Base-by-base conservation (phyloP, 2,113 vertebrate genomes). In the Dasyprocta punctata region DNA sequence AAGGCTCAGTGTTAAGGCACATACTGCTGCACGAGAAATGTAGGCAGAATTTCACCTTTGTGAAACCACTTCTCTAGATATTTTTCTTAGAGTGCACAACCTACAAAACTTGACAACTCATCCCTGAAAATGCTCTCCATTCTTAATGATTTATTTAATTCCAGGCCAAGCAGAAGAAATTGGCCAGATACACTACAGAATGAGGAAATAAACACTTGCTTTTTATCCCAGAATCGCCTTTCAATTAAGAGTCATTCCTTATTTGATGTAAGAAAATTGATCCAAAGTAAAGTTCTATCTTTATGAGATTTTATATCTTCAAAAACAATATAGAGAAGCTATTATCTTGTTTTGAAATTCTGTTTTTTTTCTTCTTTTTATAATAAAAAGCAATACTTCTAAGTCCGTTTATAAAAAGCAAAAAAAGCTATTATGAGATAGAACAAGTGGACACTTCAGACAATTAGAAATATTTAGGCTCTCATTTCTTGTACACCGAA, bases 91-190 rank as follows among this genome's bases (percentile, higher is more conserved):
- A 58, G 2, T 63, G 2, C 17, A 77, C 16, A 92, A 20, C 8
- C 1, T 41, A 81, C 13, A 86, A 91, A 47, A n/a, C 13, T 49
- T 56, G n/a, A 22, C 19, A 4, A 81, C 49, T 38, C 49, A 52
- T 81, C 4, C 1, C n/a, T 89, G 19, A 3, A 22, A 61, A 86
- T 33, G 54, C 85, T 60, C 92, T 67, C 1, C 65, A 41, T 54
- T 73, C 86, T 96, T 47, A 69, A 38, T 89, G 75, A 78, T 75
- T 96, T 67, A 69, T 47, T 89, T 81, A 83, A 94, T 44, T 77
- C 14, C 6, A 49, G 26, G 30, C 4, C 49, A 86, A 7, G 77
- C 19, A 71, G 69, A 81, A 82, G 33, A 86, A 13, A 52, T 75
- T n/a, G 47, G 30, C 36, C 52, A 61, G 24, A 63, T 82, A 47